Percentiles rank a stretch among this genome's conserved stretches.
phyloP scores from a whole-genome alignment of 2,888 invertebrate species.

The Amblyteles armatorius region DNA sequence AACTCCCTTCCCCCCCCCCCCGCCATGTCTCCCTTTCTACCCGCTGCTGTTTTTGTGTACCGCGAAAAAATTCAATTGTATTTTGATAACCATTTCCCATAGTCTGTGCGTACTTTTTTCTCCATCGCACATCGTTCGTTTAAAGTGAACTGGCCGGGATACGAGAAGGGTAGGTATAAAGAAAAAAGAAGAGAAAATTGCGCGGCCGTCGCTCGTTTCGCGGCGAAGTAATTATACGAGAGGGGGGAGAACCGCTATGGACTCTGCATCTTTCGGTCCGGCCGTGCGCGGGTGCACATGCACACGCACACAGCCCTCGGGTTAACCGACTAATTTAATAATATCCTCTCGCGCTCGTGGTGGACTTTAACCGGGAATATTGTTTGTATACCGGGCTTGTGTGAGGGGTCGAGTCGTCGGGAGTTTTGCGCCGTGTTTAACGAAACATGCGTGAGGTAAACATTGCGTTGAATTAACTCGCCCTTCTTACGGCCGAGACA shows the following conservation, averaged over 20 bases:
- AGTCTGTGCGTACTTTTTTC: neutral
- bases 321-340: slow-evolving; percentile 70
- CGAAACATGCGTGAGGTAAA: too few species aligned
- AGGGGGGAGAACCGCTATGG: neutral
- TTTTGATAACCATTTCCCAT: slow-evolving; percentile 4
- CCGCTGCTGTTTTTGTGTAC: neutral
- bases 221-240: slow-evolving; percentile 55
- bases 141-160: neutral
- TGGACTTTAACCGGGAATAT: slow-evolving; percentile 44
- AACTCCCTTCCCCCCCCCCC: neutral
- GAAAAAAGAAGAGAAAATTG: slow-evolving; percentile 1
- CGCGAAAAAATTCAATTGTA: slow-evolving; percentile 18
- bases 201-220: neutral
- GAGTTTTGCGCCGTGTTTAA: too few species aligned
- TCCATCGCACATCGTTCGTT: neutral
- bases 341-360: slow-evolving; percentile 57
- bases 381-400: neutral
- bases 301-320: slow-evolving; percentile 32
- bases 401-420: too few species aligned
- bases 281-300: slow-evolving; percentile 10
- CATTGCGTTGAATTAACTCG: too few species aligned
- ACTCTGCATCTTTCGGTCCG: slow-evolving; percentile 27
- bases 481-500: too few species aligned
- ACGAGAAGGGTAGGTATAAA: neutral
- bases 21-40: neutral